A percentile compares a stretch with the other conserved stretches of the same genome.
Conservation (phyloP, 2,797 vertebrate genomes). For the Bovichtus variegatus region DNA sequence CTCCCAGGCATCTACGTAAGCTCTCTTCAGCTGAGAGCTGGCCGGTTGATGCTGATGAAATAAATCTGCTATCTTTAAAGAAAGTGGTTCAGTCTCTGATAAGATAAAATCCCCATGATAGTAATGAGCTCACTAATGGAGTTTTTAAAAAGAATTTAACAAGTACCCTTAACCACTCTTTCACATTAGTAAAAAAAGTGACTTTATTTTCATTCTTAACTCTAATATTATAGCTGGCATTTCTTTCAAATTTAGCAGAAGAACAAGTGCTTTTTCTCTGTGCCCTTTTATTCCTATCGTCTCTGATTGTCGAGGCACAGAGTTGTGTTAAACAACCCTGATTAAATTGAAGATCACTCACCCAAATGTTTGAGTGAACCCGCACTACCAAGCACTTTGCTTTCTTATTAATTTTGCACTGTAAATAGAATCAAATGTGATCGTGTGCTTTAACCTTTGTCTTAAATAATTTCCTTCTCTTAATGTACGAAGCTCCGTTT, state of each 20-base stretch:
- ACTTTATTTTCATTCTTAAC: conserved; percentile 23
- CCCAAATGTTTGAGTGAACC: conserved; percentile 70
- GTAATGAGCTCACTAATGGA: conserved; percentile 77
- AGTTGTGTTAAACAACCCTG: conserved; percentile 62
- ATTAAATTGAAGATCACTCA: conserved; percentile 79
- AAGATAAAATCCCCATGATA: conserved; percentile 69
- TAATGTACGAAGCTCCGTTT: conserved; percentile 61
- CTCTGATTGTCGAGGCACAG: conserved; percentile 52
- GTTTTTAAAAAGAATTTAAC: conserved; percentile 74
- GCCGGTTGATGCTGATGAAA: conserved; percentile 68
- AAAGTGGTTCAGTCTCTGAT: conserved; percentile 66
- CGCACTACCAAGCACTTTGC: conserved; percentile 65
- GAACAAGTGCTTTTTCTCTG: conserved; percentile 5
- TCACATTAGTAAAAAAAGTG: conserved; percentile 35
- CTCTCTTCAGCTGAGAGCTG: conserved; percentile 54
- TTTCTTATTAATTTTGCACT: conserved; percentile 78
- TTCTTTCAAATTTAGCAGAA: conserved; percentile 16
- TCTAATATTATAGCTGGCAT: background rate
- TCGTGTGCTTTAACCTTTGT: conserved; percentile 75
- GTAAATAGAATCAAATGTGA: conserved; percentile 79
- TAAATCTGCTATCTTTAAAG: conserved; percentile 73
- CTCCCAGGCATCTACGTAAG: conserved; percentile 35
- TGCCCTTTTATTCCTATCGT: conserved; percentile 21
- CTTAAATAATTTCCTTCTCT: conserved; percentile 71
- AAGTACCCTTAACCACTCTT: conserved; percentile 55